phyloP scores from a whole-genome alignment of 2,113 vertebrate genomes.

The Spea multiplicata region DNA sequence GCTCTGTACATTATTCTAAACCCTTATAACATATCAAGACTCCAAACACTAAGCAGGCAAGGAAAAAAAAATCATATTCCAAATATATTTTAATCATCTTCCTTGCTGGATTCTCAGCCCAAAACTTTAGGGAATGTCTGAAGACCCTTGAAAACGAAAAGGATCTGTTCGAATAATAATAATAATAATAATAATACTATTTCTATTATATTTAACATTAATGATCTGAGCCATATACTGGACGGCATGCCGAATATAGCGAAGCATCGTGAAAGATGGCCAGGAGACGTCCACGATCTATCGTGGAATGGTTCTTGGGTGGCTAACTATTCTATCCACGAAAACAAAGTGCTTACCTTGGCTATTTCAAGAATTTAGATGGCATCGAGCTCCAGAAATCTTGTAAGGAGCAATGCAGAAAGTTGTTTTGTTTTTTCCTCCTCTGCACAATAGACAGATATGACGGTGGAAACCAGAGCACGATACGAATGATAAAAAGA shows the following conservation, averaged over 20 bases:
- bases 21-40: slow-evolving; percentile 17
- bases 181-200: no score
- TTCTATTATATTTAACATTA: no score
- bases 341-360: background rate
- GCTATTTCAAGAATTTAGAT: background rate
- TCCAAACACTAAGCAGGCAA: slow-evolving; percentile 16
- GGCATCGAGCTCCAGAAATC: background rate
- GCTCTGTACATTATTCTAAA: background rate
- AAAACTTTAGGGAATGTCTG: background rate
- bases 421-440: background rate
- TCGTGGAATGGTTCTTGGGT: no score
- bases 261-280: no score
- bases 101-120: background rate
- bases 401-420: background rate
- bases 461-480: no score
- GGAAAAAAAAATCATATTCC: background rate
- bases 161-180: no score
- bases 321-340: no score
- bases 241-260: no score
- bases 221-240: no score
- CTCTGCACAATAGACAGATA: background rate
- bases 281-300: no score
- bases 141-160: background rate
- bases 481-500: no score
- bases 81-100: background rate